A percentile compares a stretch with the other conserved stretches of the same genome.
These are phyloP conservation scores for Didymodactylos carnosus DNA, from an alignment of 2,888 invertebrate species.

Conservation along the genomic window DNA sequence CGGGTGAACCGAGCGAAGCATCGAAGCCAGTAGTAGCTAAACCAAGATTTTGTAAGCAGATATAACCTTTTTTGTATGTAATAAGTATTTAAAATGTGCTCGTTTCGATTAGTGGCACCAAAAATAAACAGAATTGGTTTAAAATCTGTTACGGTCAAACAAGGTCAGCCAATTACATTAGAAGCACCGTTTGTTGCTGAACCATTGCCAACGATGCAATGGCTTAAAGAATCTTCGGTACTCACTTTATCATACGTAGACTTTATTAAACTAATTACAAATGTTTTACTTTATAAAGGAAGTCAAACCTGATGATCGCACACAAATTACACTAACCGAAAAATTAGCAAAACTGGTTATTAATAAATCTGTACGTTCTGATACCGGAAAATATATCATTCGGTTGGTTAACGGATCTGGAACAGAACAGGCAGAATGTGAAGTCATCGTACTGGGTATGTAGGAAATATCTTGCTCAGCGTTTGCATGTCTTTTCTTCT, in stretches of 20 bases:
- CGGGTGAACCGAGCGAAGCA: slow-evolving; percentile 70
- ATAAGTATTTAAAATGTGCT: slow-evolving; percentile 17
- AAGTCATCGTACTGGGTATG: slow-evolving; percentile 73
- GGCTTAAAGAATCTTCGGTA: slow-evolving; percentile 43
- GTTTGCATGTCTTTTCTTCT: slow-evolving; percentile 1
- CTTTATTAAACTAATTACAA: too few species aligned
- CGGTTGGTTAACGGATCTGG: slow-evolving; percentile 83
- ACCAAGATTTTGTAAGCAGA: slow-evolving; percentile 58
- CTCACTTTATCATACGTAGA: too few species aligned
- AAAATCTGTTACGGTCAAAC: slow-evolving; percentile 72
- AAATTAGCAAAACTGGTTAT: slow-evolving; percentile 74
- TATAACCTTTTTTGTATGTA: background rate
- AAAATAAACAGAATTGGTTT: slow-evolving; percentile 77
- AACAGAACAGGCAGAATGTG: slow-evolving; percentile 60
- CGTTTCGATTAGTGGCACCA: slow-evolving; percentile 58
- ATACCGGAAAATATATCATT: slow-evolving; percentile 69
- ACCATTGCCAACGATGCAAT: slow-evolving; percentile 76
- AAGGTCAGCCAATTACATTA: slow-evolving; percentile 73
- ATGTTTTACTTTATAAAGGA: background rate
- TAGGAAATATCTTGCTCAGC: background rate
- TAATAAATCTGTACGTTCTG: slow-evolving; percentile 58
- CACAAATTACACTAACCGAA: slow-evolving; percentile 68
- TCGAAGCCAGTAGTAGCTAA: slow-evolving; percentile 82
- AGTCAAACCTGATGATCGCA: slow-evolving; percentile 30
- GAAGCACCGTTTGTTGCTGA: slow-evolving; percentile 90